Base-by-base conservation (phyloP, 2,113 vertebrate genomes). In the Stictonetta naevosa region DNA sequence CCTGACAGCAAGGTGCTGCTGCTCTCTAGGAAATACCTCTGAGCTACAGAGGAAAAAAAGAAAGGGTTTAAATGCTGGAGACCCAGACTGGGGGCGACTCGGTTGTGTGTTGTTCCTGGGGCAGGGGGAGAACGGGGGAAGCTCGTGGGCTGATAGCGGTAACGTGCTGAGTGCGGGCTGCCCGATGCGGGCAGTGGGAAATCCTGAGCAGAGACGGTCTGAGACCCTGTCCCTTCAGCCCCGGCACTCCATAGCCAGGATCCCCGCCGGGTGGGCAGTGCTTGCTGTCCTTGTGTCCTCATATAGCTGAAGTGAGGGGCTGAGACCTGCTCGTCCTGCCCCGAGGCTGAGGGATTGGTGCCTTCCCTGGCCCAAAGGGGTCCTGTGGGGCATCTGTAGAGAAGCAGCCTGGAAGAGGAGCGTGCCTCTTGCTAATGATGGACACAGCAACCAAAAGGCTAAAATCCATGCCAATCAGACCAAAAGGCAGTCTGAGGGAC, bases 161-260 rank as follows among this genome's bases (percentile, higher is more conserved):
- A 4, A 15, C 0, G 1, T 42, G 68, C 68, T 44, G 58, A 66
- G 59, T 1, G 3, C 3, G 3, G 25, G 31, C 81, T 42, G 36
- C 14, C 56, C 1, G 2, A 2, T 4, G 55, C 29, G 22, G 22
- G 48, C 66, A 12, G 22, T 9, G 21, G 44, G 36, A 34, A 26
- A 16, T 13, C 31, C 59, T 21, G 69, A 64, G 50, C 33, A 3
- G 23, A 31, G 48, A 3, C 10, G 3, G 33, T 21, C 25, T 16
- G 48, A 44, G 31, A 18, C n/a, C 59, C 59, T 40, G 31, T 48
- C 52, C 42, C 50, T 55, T 63, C 31, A 11, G 14, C 46, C 58
- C 29, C 0, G 0, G 48, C 33, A 6, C 19, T 5, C 48, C 4
- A 1, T 9, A 31, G 28, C 17, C 59, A 28, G 60, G 4, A 13